Conservation (phyloP, 1,140 invertebrate species). For the Agraylea sexmaculata region DNA sequence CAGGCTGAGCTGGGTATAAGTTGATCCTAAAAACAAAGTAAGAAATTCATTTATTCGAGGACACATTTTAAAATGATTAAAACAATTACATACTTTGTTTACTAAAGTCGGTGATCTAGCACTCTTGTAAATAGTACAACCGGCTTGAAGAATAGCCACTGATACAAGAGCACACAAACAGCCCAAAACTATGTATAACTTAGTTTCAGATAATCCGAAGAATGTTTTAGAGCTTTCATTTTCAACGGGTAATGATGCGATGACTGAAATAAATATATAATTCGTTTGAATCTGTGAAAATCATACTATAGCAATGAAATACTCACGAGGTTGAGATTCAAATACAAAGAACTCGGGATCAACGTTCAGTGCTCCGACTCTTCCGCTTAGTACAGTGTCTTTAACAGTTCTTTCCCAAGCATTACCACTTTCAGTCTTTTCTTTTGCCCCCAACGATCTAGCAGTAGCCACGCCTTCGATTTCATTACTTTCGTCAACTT, state of each 20-base stretch:
- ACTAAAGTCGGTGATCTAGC: constrained; percentile 49
- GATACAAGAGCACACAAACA: constrained; percentile 67
- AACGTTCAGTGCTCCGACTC: constrained; percentile 62
- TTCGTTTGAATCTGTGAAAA: constrained; percentile 2
- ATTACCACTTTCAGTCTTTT: constrained; percentile 23
- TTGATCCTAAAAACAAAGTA: constrained; percentile 52
- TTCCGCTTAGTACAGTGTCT: constrained; percentile 56
- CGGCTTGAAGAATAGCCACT: constrained; percentile 70
- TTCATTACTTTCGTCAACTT: constrained; percentile 30
- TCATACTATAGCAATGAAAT: constrained; percentile 7
- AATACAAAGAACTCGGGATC: constrained; percentile 66
- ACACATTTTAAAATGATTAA: background rate
- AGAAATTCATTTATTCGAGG: background rate
- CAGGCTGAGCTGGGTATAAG: constrained; percentile 70
- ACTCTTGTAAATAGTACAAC: constrained; percentile 67
- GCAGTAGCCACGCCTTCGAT: constrained; percentile 26
- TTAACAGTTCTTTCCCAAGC: constrained; percentile 47
- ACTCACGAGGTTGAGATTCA: constrained; percentile 50
- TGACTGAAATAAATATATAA: constrained; percentile 21
- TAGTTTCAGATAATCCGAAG: constrained; percentile 51
- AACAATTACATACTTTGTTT: constrained; percentile 37
- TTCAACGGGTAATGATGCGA: constrained; percentile 22
- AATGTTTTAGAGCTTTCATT: constrained; percentile 30
- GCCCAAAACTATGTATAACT: constrained; percentile 72
- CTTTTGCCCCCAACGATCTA: constrained; percentile 22